Percentiles rank a stretch among this genome's conserved stretches.
phyloP scores from a whole-genome alignment of 2,797 vertebrate genomes.

The Chiloscyllium punctatum region DNA sequence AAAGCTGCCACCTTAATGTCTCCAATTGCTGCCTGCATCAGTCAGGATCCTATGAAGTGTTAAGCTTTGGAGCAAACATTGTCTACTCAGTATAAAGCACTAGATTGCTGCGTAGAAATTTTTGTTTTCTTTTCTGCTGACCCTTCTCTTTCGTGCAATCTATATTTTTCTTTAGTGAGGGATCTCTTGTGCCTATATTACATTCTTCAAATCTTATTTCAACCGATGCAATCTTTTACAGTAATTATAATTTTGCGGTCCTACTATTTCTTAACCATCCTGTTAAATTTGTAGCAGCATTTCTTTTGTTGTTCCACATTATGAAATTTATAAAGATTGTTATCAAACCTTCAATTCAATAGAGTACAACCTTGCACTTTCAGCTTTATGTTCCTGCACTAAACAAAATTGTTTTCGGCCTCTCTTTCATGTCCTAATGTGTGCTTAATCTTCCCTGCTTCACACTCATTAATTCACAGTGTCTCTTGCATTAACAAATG shows the following conservation, averaged over 20 bases:
- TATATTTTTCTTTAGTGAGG: neutral
- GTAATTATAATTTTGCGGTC: neutral
- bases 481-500: conserved; percentile 11
- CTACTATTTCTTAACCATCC: neutral
- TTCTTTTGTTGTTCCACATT: neutral
- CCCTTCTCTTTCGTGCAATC: neutral
- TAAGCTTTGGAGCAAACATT: conserved; percentile 12
- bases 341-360: neutral
- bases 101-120: neutral
- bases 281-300: neutral
- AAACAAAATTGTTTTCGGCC: neutral
- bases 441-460: neutral
- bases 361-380: neutral
- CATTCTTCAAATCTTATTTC: neutral
- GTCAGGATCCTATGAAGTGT: neutral
- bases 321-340: conserved; percentile 13
- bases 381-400: neutral
- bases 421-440: conserved; percentile 28
- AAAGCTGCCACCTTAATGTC: conserved; percentile 26
- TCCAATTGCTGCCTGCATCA: conserved; percentile 5
- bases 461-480: conserved; percentile 5
- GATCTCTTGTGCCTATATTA: neutral
- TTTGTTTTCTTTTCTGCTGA: neutral
- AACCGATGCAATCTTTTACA: neutral
- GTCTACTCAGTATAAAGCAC: neutral